Evolutionary conservation across 2,113 vertebrate genomes (phyloP), one percentile per base, ranked within the genome.

Genomic region (Taurulus bubalis): DNA sequence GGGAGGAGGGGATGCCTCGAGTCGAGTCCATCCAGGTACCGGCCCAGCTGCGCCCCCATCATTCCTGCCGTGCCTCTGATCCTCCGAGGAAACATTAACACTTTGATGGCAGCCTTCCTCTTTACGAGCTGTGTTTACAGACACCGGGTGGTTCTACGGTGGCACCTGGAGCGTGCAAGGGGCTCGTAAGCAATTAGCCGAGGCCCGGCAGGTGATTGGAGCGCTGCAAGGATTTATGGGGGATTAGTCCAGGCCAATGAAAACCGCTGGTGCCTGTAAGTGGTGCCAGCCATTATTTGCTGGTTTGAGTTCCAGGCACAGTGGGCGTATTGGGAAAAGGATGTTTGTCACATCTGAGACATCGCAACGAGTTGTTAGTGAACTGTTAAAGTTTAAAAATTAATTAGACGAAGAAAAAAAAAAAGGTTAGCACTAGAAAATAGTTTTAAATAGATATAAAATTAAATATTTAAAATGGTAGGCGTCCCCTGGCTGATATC

Each of bases 191-290:
- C 90, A 91, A 89, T 92, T 93, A 94, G 84, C 79, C 56, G 55
- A 79, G 85, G 85, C 82, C 80, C 64, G 71, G 64, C 81, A 86
- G 80, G 85, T 79, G 90, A 91, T 90, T 83, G 89, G 75, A 87
- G 87, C 80, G 38, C 90, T 90, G 84, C 87, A 75, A 85, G 87
- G 86, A 86, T 94, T 95, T 94, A 94, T 89, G 90, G 90, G 89
- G 87, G 85, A 93, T 91, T 90, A 87, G 86, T 51, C 78, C 85
- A 90, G 89, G 92, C 91, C 91, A 94, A 87, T 93, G 89, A 95
- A 95, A 95, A 89, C 81, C 82, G 73, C 83, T 93, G 85, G 92
- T 92, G 92, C 93, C 93, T 94, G 90, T 94, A 94, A 94, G 91
- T 93, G 89, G 84, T 90, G 87, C 91, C 90, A 85, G 80, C 81